Conservation (phyloP, 2,113 vertebrate species). For the Onychorhynchus coronatus region DNA sequence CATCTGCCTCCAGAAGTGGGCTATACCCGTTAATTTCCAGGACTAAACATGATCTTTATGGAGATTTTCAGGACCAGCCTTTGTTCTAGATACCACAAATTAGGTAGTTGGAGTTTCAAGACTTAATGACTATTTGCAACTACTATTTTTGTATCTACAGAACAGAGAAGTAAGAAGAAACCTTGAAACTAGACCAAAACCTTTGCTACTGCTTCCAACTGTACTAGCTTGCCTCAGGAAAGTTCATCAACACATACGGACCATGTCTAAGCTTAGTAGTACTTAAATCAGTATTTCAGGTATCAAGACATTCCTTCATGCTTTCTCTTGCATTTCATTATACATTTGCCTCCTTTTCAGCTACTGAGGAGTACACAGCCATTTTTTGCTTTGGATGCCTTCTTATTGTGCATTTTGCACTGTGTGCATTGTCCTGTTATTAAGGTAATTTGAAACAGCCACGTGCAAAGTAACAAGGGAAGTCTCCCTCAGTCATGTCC, state of each 20-base stretch:
- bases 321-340: neutral
- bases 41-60: neutral
- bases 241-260: neutral
- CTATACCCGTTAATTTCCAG: neutral
- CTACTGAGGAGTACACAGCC: neutral
- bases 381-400: constrained; percentile 24
- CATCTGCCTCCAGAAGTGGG: neutral
- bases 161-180: neutral
- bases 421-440: neutral
- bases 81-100: neutral
- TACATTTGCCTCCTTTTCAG: neutral
- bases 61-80: neutral
- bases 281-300: neutral
- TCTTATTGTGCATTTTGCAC: neutral
- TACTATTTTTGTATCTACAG: neutral
- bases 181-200: neutral
- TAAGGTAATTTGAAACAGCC: constrained; percentile 48
- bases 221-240: neutral
- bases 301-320: neutral
- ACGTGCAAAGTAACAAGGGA: constrained; percentile 3
- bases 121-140: neutral
- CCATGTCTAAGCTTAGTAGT: neutral
- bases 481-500: neutral
- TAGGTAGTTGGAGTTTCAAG: neutral
- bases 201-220: neutral